Percentiles rank a stretch among this genome's conserved stretches.
Conservation (phyloP, 1,140 invertebrate species). For the Latrodectus geometricus region DNA sequence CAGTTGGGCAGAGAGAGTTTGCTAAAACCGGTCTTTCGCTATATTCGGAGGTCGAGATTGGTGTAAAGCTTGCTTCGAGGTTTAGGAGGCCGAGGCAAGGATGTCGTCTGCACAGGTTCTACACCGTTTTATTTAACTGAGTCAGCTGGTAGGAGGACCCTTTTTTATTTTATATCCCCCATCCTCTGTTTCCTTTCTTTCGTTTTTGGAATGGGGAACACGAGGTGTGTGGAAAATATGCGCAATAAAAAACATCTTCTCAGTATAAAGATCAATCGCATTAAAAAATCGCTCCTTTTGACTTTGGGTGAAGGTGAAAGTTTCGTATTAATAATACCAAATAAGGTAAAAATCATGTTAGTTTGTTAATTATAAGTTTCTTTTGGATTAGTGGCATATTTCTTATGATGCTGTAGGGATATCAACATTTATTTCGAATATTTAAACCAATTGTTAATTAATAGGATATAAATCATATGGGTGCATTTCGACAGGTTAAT, state of each 20-base stretch:
- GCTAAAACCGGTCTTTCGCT: neutral
- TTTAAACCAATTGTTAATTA: too few relatives aligned
- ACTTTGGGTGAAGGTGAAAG: neutral
- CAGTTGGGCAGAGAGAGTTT: neutral
- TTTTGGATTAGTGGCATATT: too few relatives aligned
- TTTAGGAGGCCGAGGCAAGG: neutral
- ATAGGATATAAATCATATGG: too few relatives aligned
- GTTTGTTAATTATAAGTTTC: too few relatives aligned
- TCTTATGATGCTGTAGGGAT: too few relatives aligned
- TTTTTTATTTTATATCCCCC: neutral
- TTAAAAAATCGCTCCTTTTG: neutral
- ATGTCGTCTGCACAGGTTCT: neutral
- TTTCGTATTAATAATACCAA: too few relatives aligned
- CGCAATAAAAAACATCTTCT: neutral
- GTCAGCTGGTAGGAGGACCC: neutral
- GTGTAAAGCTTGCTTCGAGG: neutral
- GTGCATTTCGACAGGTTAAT: too few relatives aligned
- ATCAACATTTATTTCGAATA: too few relatives aligned
- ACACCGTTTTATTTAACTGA: neutral
- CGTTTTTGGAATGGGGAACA: neutral
- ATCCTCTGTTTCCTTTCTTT: neutral
- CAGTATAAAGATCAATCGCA: neutral
- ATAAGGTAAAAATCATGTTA: too few relatives aligned
- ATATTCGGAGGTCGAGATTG: neutral
- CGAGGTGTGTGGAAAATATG: neutral